Evolutionary conservation across 2,888 invertebrate species (phyloP).

Genomic region (Auanema sp.): DNA sequence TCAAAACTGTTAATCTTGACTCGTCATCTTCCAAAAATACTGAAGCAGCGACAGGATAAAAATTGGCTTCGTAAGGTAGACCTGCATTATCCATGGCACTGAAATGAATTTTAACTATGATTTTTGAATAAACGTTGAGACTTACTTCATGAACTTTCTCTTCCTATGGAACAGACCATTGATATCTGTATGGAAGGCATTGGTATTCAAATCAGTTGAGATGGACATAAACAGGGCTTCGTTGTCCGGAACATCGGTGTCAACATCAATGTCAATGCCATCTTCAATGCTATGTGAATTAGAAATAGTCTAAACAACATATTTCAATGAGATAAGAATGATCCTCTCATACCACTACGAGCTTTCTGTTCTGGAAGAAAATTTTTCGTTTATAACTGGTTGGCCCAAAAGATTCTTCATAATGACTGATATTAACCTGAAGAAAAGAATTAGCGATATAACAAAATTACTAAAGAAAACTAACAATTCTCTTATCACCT

Average conservation of each 20-base stretch:
- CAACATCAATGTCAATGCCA: slow-evolving; percentile 10
- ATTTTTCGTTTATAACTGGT: not conserved
- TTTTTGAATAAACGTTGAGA: not conserved
- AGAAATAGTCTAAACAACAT: not conserved
- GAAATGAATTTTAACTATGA: no score
- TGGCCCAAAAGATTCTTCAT: not conserved
- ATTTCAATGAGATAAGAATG: no score
- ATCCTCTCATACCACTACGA: no score
- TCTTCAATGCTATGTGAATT: not conserved
- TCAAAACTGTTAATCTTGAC: slow-evolving; percentile 14
- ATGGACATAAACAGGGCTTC: slow-evolving; percentile 8
- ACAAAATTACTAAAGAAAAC: not conserved
- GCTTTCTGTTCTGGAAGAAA: not conserved
- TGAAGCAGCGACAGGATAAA: slow-evolving; percentile 35
- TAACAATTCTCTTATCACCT: not conserved
- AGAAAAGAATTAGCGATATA: not conserved
- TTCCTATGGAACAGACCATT: slow-evolving; percentile 40
- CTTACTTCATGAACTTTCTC: slow-evolving; percentile 20
- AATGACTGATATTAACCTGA: not conserved
- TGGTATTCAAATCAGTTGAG: slow-evolving; percentile 10
- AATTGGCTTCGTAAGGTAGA: slow-evolving; percentile 29
- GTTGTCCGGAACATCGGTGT: not conserved
- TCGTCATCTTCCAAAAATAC: slow-evolving; percentile 27
- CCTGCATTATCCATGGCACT: slow-evolving; percentile 1
- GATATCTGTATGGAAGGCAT: slow-evolving; percentile 37